These are phyloP conservation scores for Oxyruncus cristatus DNA, from an alignment of 2,113 vertebrate genomes.

Conservation along the genomic window DNA sequence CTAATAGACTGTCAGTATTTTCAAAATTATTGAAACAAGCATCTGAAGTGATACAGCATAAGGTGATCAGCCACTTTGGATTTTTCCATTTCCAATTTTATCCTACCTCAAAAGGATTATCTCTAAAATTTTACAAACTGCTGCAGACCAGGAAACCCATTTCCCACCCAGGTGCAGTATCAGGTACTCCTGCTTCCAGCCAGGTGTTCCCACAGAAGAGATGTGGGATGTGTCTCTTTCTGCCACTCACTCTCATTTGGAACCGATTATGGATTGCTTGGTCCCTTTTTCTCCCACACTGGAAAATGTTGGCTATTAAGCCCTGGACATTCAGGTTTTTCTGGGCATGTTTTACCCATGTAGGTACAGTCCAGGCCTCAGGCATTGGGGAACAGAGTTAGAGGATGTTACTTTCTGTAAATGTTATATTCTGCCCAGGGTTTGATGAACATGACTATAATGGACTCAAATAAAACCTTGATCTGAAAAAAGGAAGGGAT, in stretches of 20 bases:
- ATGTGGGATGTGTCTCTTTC: neutral
- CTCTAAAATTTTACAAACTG: neutral
- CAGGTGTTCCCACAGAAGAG: neutral
- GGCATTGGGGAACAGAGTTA: neutral
- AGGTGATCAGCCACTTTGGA: neutral
- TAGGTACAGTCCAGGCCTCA: neutral
- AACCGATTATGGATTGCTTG: neutral
- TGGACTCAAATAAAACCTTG: neutral
- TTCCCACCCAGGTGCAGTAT: neutral
- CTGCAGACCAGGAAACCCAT: neutral
- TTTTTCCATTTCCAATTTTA: neutral
- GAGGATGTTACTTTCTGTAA: neutral
- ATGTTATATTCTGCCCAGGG: neutral
- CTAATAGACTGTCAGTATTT: slow-evolving; percentile 52
- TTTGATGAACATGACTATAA: neutral
- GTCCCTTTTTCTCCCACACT: neutral
- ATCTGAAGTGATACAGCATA: neutral
- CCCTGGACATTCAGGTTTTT: neutral
- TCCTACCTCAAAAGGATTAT: neutral
- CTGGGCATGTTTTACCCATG: neutral
- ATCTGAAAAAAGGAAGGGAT: neutral
- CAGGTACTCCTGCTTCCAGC: neutral
- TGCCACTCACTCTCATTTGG: neutral
- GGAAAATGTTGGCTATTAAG: neutral
- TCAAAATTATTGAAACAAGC: slow-evolving; percentile 14